Base-by-base conservation (phyloP, 1,140 invertebrate species). In the Bradysia coprophila region DNA sequence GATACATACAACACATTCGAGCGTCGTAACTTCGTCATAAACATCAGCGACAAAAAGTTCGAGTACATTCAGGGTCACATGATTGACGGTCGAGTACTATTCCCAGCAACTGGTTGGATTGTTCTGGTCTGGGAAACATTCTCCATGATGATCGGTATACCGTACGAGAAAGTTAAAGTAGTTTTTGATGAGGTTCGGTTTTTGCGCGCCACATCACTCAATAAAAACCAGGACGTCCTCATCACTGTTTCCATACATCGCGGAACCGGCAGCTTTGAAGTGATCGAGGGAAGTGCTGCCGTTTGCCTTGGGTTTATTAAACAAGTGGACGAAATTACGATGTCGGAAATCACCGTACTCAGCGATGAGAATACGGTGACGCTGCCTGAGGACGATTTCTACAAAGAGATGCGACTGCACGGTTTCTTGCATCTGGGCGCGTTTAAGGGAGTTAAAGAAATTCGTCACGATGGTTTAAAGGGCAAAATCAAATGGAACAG, bases 371-470 rank as follows among this genome's bases (percentile, higher is more conserved):
- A 68, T 1, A 54, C 46, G 57, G 67, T 44, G 43, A 63, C 48
- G 49, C 65, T 77, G 41, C 65, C 66, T 0, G 65, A 63, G 1
- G 75, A 75, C 39, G 93, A 98, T 54, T 67, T 95, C 13, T 98
- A 98, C 67, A 95, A 95, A 57, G 91, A 95, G 59, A 65, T 98
- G 9, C 65, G 87, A 45, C 67, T 97, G 0, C 68, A 92, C 45
- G 94, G 93, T 5, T 98, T 98, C 57, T 87, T 96, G 55, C 98
- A 98, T 59, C 66, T 66, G 6, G 85, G 84, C 38, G 66, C 80
- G 9, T 98, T 97, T 70, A 1, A 45, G 21, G 49, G 49, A 1
- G 58, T 61, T 5, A 31, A 43, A 11, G 37, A 41, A 53, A 68
- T 37, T 50, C 61, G 40, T 45, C 59, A 40, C 51, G 67, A 47